Conservation (phyloP, 1,140 invertebrate species). For the Berghia stephanieae region DNA sequence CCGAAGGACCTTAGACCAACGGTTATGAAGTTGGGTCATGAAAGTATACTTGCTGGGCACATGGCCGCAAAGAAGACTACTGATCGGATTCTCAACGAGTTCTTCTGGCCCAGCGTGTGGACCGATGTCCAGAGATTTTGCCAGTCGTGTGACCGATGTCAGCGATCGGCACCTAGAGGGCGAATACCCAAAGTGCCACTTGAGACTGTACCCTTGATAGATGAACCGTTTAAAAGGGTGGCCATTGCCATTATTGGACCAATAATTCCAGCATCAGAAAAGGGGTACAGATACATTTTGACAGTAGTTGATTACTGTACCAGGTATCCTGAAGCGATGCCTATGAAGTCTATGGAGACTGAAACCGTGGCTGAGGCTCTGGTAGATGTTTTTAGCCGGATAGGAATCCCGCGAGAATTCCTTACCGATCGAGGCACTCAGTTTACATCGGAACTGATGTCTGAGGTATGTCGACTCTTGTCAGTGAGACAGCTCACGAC, state of each 20-base stretch:
- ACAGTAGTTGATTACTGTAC: constrained; percentile 39
- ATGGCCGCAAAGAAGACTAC: too few relatives aligned
- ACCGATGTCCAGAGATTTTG: too few relatives aligned
- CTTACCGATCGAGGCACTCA: background rate
- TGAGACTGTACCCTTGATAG: too few relatives aligned
- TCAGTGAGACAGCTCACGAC: constrained; percentile 32
- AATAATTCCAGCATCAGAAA: constrained; percentile 31
- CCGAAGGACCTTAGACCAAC: too few relatives aligned
- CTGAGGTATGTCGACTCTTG: constrained; percentile 30
- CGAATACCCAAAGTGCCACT: too few relatives aligned
- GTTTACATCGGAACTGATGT: too few relatives aligned
- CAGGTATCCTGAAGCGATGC: constrained; percentile 43
- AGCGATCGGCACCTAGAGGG: too few relatives aligned
- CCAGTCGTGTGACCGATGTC: too few relatives aligned
- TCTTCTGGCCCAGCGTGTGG: too few relatives aligned
- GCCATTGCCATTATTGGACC: constrained; percentile 43
- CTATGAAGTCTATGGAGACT: constrained; percentile 34
- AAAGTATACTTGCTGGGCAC: too few relatives aligned
- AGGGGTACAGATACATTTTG: constrained; percentile 34
- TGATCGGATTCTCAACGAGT: too few relatives aligned
- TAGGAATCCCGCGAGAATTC: background rate
- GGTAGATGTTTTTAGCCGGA: constrained; percentile 34
- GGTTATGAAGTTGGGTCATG: too few relatives aligned
- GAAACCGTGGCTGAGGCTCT: constrained; percentile 39
- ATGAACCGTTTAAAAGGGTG: constrained; percentile 39